Evolutionary conservation across 1,140 invertebrate genomes (phyloP), one percentile per base, ranked within the genome.

Genomic region (Zaprionus davidi): DNA sequence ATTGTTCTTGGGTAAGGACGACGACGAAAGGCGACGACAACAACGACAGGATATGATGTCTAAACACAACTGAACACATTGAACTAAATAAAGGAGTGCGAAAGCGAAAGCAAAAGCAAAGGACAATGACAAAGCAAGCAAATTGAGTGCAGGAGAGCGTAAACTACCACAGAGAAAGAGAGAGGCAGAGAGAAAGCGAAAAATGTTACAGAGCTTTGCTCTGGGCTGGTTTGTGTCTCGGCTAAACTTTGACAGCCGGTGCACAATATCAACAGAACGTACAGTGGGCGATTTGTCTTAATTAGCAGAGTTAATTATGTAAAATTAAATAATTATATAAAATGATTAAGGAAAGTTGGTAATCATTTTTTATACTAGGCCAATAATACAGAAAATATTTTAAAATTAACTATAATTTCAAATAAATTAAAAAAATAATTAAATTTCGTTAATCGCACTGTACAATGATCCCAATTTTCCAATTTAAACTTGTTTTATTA

Each of bases 71-170:
- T 84, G 78, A 88, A 79, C 84, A 84, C 85, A 90, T 75, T 88
- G 75, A 90, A 84, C 84, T 84, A 81, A 78, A 88, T 84, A 84
- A 88, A 81, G 74, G 85, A 88, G 84, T 88, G 81, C 85, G 78
- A 88, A 87, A 85, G 79, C 82, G 82, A 85, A 87, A 84, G 81
- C 76, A 58, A 83, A 82, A 78, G 83, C 77, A 87, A 78, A 88
- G 81, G 81, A 84, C 83, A 81, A 70, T 72, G 81, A 78, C 78
- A 88, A 83, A 81, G 78, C 75, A 63, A 80, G 68, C 74, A 71
- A 73, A 65, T 65, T 36, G 74, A 67, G 55, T n/a, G 58, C 59
- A 36, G 69, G 66, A 24, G 69, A 77, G 66, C 44, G 57, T 46
- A 11, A 46, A 46, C n/a, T 46, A n/a, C n/a, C 26, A 9, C 49